These are phyloP conservation scores for Drosophila kikkawai DNA, from an alignment of 1,140 invertebrate species.

Conservation along the genomic window DNA sequence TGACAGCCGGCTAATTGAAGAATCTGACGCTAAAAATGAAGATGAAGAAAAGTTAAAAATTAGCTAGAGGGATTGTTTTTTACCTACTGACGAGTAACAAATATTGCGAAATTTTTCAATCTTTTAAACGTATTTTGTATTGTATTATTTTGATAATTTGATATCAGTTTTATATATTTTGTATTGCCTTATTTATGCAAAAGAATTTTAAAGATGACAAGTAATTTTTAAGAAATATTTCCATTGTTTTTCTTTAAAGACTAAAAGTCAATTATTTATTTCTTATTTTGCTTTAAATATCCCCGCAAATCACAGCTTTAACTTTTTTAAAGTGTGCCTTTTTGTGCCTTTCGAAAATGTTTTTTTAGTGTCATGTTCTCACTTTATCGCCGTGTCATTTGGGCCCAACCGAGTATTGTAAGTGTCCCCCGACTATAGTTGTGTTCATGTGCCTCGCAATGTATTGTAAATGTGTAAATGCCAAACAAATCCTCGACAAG, in stretches of 20 bases:
- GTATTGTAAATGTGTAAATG: conserved; percentile 49
- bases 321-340: background rate
- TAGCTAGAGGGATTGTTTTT: background rate
- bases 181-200: background rate
- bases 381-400: conserved; percentile 17
- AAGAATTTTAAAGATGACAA: background rate
- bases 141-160: background rate
- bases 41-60: too few species aligned
- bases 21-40: background rate
- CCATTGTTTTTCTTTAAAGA: background rate
- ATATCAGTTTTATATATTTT: background rate
- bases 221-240: background rate
- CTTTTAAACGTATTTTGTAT: background rate
- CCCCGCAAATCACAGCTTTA: background rate
- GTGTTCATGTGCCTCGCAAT: conserved; percentile 52
- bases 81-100: background rate
- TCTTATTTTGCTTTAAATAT: background rate
- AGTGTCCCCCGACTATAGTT: conserved; percentile 35
- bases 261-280: background rate
- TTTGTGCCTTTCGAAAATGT: background rate
- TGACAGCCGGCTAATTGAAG: background rate
- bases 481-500: conserved; percentile 51
- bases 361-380: conserved; percentile 5
- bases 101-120: background rate
- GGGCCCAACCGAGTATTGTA: conserved; percentile 37